A percentile compares a stretch with the other conserved stretches of the same genome.
Evolutionary conservation across 2,113 vertebrate genomes (phyloP).

Genomic region (Brachyhypopomus occidentalis): DNA sequence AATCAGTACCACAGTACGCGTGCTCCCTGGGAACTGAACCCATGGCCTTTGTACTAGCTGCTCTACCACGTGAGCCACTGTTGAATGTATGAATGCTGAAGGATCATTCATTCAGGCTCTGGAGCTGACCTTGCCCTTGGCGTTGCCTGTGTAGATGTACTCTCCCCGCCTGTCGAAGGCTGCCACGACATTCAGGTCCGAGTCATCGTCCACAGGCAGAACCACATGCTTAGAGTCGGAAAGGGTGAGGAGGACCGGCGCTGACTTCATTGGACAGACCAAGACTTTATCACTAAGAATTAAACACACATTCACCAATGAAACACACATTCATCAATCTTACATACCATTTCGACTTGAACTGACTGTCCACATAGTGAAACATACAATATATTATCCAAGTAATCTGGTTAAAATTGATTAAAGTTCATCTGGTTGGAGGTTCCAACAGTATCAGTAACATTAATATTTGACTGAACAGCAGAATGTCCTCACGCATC

Average conservation of each 20-base stretch:
- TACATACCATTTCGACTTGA: background rate
- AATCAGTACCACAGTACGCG: no score
- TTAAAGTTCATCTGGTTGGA: no score
- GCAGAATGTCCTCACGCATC: slow-evolving; percentile 85
- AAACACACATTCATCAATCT: background rate
- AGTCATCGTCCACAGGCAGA: slow-evolving; percentile 96
- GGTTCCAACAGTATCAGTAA: background rate
- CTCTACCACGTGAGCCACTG: no score
- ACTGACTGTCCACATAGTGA: no score
- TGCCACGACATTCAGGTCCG: slow-evolving; percentile 95
- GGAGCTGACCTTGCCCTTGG: slow-evolving; percentile 92
- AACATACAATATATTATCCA: no score
- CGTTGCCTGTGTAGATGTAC: slow-evolving; percentile 97
- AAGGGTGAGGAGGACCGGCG: slow-evolving; percentile 91
- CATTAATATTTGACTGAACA: background rate
- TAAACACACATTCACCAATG: background rate
- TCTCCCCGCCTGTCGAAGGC: slow-evolving; percentile 96
- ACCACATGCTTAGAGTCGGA: slow-evolving; percentile 96
- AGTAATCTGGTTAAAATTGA: no score
- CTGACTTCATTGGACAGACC: slow-evolving; percentile 99
- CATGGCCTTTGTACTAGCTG: no score
- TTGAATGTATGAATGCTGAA: no score
- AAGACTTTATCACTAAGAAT: slow-evolving; percentile 89
- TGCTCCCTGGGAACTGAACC: no score
- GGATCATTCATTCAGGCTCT: background rate